Evolutionary conservation across 2,888 invertebrate genomes (phyloP), one percentile per base, ranked within the genome.

Genomic region (Melolontha melolontha): DNA sequence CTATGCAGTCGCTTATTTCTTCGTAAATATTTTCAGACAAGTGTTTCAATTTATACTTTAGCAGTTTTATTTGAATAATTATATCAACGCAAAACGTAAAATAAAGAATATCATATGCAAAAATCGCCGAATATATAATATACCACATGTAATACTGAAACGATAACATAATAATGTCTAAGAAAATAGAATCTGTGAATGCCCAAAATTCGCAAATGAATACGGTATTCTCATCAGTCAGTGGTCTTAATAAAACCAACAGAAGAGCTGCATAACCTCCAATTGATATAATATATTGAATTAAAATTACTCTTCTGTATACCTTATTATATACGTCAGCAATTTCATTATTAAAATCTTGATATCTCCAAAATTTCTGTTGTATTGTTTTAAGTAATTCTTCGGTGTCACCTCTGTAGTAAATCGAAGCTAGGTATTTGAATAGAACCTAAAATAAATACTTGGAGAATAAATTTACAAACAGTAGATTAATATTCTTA

Each of bases 101-200:
- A 44, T 44, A 44, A 7, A 44, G 1, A 16, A 44, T 7, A 44
- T 44, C 44, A 44, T 44, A 44, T n/a, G 1, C 44, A 44, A 44
- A 14, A 14, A 44, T 16, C n/a, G 16, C 16, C 1, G 6, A 1
- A 14, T 1, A 5, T 16, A 44, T 4, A 44, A 44, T 1, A n/a
- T 7, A 1, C 6, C 6, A 12, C 12, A 44, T n/a, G 5, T 44
- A 44, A n/a, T 44, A 12, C n/a, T 44, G n/a, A 16, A 12, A 12
- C 10, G n/a, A n/a, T 1, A 44, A 16, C 11, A 44, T 12, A 1
- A 12, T 14, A 1, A 12, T 12, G n/a, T 44, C 44, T 12, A 44
- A 1, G 1, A 44, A n/a, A 16, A 44, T n/a, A 1, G 44, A 44
- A 12, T 44, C 16, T 16, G 6, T 29, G 29, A 29, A 29, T 29